Conservation (phyloP, 2,888 invertebrate species). For the Alloscopus bannaensis region DNA sequence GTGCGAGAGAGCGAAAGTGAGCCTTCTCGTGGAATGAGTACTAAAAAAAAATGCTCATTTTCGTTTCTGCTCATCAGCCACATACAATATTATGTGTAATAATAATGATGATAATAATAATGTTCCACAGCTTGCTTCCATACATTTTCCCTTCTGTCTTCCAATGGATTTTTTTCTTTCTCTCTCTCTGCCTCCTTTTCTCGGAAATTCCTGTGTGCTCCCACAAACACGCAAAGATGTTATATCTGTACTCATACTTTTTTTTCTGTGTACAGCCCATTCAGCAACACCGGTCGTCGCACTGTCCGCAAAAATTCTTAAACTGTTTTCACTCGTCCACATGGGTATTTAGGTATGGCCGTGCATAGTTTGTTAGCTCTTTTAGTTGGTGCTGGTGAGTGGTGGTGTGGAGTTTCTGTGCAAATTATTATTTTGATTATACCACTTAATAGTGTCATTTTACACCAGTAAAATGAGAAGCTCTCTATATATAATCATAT, state of each 20-base stretch:
- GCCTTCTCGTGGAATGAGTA: no score
- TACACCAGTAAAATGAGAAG: constrained; percentile 16
- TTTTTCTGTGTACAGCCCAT: no score
- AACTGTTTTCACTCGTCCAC: no score
- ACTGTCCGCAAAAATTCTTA: no score
- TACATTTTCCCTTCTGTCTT: constrained; percentile 31
- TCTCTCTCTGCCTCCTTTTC: constrained; percentile 10
- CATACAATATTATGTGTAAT: constrained; percentile 33
- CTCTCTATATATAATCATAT: no score
- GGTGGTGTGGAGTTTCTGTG: constrained; percentile 22
- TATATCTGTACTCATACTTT: no score
- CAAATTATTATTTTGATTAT: constrained; percentile 62
- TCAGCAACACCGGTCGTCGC: no score
- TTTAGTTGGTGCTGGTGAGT: no score
- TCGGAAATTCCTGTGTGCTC: neutral
- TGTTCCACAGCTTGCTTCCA: constrained; percentile 56
- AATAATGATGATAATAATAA: constrained; percentile 56
- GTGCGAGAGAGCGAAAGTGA: no score
- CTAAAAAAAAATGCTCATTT: constrained; percentile 13
- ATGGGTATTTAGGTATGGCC: no score
- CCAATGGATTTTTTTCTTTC: neutral
- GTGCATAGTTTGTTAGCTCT: no score
- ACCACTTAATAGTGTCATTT: constrained; percentile 46
- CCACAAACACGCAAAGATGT: neutral
- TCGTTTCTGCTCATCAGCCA: constrained; percentile 23